Conservation (phyloP, 2,888 invertebrate genomes). For the Amblyjoppa fuscipennis region DNA sequence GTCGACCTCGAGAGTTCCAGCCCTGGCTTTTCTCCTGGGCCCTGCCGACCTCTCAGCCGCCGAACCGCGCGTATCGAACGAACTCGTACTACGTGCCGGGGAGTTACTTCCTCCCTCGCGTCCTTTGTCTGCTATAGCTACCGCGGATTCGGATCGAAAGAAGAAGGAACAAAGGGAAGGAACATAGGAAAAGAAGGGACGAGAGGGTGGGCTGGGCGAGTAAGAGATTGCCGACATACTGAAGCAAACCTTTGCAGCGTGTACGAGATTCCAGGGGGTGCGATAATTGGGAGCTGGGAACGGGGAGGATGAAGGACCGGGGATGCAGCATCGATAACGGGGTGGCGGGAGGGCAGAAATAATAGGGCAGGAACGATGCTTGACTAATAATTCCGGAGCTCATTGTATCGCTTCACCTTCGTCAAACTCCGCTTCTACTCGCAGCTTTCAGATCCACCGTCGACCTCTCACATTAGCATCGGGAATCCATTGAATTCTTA, state of each 20-base stretch:
- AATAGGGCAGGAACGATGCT: too few species aligned
- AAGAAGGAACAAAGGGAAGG: conserved; percentile 25
- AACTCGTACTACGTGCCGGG: conserved; percentile 66
- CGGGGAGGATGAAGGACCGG: conserved; percentile 41
- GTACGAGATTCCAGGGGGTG: neutral
- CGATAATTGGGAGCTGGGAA: conserved; percentile 39
- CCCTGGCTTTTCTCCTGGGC: conserved; percentile 56
- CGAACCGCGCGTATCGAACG: conserved; percentile 59
- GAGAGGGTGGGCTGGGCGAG: conserved; percentile 48
- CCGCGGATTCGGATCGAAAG: conserved; percentile 36
- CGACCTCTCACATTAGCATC: conserved; percentile 3
- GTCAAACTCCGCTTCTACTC: neutral
- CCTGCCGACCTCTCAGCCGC: conserved; percentile 32
- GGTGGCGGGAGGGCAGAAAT: too few species aligned
- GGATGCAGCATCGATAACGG: too few species aligned
- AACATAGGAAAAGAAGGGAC: conserved; percentile 42
- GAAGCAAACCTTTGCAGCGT: conserved; percentile 47
- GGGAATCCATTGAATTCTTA: conserved; percentile 27
- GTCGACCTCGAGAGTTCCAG: conserved; percentile 60
- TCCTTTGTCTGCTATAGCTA: conserved; percentile 39
- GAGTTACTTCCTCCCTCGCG: conserved; percentile 57
- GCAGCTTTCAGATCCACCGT: neutral
- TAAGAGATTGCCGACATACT: conserved; percentile 62
- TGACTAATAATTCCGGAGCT: too few species aligned
- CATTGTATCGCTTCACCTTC: neutral